A percentile compares a stretch with the other conserved stretches of the same genome.
phyloP scores from a whole-genome alignment of 2,797 vertebrate species.

The Dryobates pubescens region DNA sequence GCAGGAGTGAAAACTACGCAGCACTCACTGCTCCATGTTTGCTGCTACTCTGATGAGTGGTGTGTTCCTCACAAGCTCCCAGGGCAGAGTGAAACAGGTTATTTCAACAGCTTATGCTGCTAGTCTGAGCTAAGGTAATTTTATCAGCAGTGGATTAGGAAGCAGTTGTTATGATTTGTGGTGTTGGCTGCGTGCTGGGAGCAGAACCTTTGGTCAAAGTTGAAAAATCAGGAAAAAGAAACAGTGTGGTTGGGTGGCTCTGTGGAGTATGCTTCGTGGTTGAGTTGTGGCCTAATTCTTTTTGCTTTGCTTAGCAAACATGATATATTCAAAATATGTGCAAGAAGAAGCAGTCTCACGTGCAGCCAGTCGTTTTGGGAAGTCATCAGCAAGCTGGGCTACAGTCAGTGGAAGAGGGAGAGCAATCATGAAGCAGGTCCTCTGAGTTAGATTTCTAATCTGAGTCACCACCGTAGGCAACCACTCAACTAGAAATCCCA shows the following conservation, averaged over 20 bases:
- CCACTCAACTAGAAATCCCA: not conserved
- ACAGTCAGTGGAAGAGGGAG: not conserved
- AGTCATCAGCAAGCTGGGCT: not conserved
- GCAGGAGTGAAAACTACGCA: not conserved
- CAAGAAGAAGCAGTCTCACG: not conserved
- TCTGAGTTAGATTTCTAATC: not conserved
- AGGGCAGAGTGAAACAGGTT: not conserved
- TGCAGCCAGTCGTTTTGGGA: not conserved
- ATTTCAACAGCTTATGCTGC: not conserved
- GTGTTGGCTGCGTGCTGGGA: fast-evolving
- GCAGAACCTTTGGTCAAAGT: not conserved
- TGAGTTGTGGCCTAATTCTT: not conserved
- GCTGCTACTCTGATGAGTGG: not conserved
- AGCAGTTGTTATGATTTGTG: not conserved
- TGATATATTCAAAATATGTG: not conserved
- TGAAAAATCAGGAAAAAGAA: not conserved
- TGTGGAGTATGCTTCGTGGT: not conserved
- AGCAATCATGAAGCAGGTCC: not conserved
- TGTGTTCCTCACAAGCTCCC: not conserved
- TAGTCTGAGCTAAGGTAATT: not conserved
- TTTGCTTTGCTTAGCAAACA: not conserved
- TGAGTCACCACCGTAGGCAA: not conserved
- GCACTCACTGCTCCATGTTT: not conserved
- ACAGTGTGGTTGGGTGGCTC: not conserved
- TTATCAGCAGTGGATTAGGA: not conserved